A percentile compares a stretch with the other conserved stretches of the same genome.
Conservation (phyloP, 1,140 invertebrate genomes). For the Drosophila equinoxialis region DNA sequence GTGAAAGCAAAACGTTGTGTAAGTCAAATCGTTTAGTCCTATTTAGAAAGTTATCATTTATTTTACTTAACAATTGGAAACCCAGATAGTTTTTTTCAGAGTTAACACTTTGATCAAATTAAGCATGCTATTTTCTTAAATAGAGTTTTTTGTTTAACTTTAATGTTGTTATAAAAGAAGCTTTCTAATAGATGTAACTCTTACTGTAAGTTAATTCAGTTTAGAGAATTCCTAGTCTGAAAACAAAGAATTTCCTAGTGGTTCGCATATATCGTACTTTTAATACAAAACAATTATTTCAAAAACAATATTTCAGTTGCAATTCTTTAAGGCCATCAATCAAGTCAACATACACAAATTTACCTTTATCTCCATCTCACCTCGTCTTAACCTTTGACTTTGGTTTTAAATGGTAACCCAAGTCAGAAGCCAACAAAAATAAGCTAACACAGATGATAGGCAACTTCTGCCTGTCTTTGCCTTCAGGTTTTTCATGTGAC, state of each 20-base stretch:
- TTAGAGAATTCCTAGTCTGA: no score
- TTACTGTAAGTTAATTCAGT: no score
- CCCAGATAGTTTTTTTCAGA: no score
- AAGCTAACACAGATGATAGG: constrained; percentile 51
- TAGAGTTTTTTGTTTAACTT: no score
- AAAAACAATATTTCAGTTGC: background rate
- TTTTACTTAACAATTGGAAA: background rate
- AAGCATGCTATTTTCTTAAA: no score
- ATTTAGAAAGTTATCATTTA: background rate
- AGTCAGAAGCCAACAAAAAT: constrained; percentile 12
- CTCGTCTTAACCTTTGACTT: constrained; percentile 51
- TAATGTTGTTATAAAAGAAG: no score
- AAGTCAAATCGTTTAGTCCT: background rate
- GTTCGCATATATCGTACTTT: no score
- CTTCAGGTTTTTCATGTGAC: background rate
- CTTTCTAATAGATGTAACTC: no score
- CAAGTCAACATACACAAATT: background rate
- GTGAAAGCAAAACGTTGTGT: background rate
- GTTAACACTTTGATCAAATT: no score
- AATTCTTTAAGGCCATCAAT: constrained; percentile 1
- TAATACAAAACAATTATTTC: background rate
- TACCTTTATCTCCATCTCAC: constrained; percentile 38
- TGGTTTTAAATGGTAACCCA: constrained; percentile 44
- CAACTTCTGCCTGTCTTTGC: constrained; percentile 21
- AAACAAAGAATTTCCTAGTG: no score